Evolutionary conservation across 2,797 vertebrate species (phyloP).

Genomic region (Myotis daubentonii): DNA sequence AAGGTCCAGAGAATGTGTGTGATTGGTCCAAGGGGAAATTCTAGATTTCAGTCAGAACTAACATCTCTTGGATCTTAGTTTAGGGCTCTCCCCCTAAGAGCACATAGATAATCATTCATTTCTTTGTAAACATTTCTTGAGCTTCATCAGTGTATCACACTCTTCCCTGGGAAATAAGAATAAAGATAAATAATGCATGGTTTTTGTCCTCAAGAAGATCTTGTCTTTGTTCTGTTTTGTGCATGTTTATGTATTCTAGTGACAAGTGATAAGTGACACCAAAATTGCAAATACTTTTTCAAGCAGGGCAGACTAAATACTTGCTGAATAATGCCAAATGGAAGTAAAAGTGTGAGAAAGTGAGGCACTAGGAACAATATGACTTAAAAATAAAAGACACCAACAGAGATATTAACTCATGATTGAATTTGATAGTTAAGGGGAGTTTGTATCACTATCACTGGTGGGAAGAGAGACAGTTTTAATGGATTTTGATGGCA

Average conservation of each 20-base stretch:
- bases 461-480: constrained; percentile 73
- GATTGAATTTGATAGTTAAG: constrained; percentile 74
- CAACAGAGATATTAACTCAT: constrained; percentile 76
- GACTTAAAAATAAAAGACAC: constrained; percentile 71
- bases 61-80: background rate
- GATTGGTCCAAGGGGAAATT: background rate
- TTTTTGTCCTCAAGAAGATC: background rate
- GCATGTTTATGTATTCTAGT: background rate
- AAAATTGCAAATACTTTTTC: constrained; percentile 59
- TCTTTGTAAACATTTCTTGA: constrained; percentile 33
- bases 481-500: constrained; percentile 76
- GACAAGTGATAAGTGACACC: constrained; percentile 39
- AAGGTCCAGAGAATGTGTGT: background rate
- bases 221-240: constrained; percentile 10
- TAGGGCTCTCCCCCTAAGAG: background rate
- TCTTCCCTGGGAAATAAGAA: background rate
- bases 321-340: constrained; percentile 56
- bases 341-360: constrained; percentile 63
- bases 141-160: background rate
- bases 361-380: constrained; percentile 61
- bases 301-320: constrained; percentile 60
- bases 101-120: background rate
- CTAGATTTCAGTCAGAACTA: background rate
- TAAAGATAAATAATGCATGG: background rate
- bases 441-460: constrained; percentile 61